These are phyloP conservation scores for Scaptomyza graminum DNA, from an alignment of 1,140 invertebrate genomes.

Conservation along the genomic window DNA sequence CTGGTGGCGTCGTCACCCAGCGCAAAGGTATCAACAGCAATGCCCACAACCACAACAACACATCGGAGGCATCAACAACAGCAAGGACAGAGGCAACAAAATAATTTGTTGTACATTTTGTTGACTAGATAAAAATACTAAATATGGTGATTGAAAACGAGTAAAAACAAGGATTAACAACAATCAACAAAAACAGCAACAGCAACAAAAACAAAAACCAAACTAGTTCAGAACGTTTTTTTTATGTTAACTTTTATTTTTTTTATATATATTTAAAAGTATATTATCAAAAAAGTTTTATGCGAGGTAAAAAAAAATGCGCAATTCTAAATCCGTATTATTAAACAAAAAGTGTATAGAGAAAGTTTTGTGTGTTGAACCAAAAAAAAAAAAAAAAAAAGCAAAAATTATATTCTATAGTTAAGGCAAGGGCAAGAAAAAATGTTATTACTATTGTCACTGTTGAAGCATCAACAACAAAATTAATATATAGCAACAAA, in stretches of 20 bases:
- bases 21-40: constrained; percentile 47
- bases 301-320: constrained; percentile 36
- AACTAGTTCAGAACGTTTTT: constrained; percentile 81
- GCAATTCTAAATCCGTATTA: constrained; percentile 32
- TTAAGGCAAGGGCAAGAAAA: constrained; percentile 38
- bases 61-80: constrained; percentile 21
- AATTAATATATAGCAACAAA: too few relatives aligned
- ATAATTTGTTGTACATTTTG: constrained; percentile 11
- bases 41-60: constrained; percentile 37
- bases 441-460: constrained; percentile 23
- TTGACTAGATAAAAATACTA: neutral
- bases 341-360: constrained; percentile 7
- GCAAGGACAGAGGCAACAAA: constrained; percentile 36
- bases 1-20: constrained; percentile 31
- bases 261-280: constrained; percentile 68
- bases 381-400: constrained; percentile 37
- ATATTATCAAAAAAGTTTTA: constrained; percentile 49
- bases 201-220: constrained; percentile 61
- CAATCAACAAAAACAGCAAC: constrained; percentile 22
- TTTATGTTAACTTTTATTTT: constrained; percentile 82
- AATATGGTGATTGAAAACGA: neutral
- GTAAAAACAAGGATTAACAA: constrained; percentile 14
- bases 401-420: constrained; percentile 17
- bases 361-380: constrained; percentile 41
- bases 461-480: constrained; percentile 18